Evolutionary conservation across 2,113 vertebrate species (phyloP).

Genomic region (Notiomystis cincta): DNA sequence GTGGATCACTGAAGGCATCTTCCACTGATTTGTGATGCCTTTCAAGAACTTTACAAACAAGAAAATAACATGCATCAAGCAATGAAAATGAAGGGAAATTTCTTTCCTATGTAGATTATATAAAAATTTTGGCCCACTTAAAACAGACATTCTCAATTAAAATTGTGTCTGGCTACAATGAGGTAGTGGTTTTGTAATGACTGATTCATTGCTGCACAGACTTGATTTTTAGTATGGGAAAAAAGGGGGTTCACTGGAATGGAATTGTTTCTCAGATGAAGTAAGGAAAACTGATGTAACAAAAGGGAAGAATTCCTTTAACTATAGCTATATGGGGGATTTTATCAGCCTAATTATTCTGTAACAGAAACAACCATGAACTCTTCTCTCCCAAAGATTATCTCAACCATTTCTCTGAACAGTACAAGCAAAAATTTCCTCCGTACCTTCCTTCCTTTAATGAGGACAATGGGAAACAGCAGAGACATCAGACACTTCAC

Average conservation of each 20-base stretch:
- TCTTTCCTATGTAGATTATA: neutral
- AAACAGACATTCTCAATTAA: neutral
- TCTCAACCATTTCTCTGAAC: neutral
- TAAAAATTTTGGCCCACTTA: neutral
- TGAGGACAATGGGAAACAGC: neutral
- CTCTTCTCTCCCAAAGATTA: neutral
- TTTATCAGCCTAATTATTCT: neutral
- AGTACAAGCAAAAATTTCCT: neutral
- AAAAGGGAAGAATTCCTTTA: neutral
- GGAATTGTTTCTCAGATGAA: neutral
- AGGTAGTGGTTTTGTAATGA: neutral
- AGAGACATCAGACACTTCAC: neutral
- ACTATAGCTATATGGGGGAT: neutral
- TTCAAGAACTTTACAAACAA: neutral
- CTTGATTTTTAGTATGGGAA: neutral
- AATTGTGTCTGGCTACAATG: neutral
- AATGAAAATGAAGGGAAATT: neutral
- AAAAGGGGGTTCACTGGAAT: neutral
- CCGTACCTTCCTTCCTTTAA: neutral
- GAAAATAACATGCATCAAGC: neutral
- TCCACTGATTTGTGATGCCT: neutral
- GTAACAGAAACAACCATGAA: neutral
- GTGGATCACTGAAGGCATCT: neutral
- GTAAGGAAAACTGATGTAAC: neutral
- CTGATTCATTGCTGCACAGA: neutral